A percentile compares a stretch with the other conserved stretches of the same genome.
These are phyloP conservation scores for Chloropsis hardwickii DNA, from an alignment of 2,113 vertebrate genomes.

Conservation along the genomic window DNA sequence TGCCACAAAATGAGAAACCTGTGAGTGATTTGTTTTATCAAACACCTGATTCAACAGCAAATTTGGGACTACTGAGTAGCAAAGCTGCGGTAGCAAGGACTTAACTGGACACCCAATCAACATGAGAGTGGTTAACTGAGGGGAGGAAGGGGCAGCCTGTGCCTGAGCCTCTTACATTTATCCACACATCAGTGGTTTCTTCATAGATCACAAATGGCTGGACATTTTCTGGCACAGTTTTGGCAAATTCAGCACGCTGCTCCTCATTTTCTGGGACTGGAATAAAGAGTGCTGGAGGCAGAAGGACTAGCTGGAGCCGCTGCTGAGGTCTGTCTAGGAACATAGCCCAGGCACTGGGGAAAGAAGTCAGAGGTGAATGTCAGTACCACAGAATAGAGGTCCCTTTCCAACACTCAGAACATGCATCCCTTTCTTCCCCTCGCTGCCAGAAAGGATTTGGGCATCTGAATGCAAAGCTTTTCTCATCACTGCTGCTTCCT, in stretches of 20 bases:
- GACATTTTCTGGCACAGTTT: slow-evolving; percentile 77
- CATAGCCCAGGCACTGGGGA: slow-evolving; percentile 90
- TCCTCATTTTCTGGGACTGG: slow-evolving; percentile 79
- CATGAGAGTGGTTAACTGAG: not conserved
- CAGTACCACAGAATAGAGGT: not conserved
- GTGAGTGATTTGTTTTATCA: not conserved
- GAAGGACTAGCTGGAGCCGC: slow-evolving; percentile 85
- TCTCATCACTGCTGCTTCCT: not conserved
- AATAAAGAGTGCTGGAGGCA: slow-evolving; percentile 90
- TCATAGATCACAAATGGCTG: slow-evolving; percentile 92
- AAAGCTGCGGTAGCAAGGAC: not conserved
- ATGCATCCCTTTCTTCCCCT: not conserved
- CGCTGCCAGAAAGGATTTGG: not conserved
- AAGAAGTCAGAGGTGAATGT: not conserved
- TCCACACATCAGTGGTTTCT: slow-evolving; percentile 93
- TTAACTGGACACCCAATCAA: not conserved
- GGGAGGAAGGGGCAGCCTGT: not conserved
- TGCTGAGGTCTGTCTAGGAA: slow-evolving; percentile 93
- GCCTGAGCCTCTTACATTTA: slow-evolving; percentile 79
- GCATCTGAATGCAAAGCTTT: slow-evolving; percentile 47
- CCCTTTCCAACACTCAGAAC: not conserved
- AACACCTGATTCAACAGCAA: not conserved
- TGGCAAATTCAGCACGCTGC: slow-evolving; percentile 80
- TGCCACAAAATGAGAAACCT: slow-evolving; percentile 12
- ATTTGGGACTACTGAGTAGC: not conserved